Evolutionary conservation across 2,113 vertebrate genomes (phyloP).

Genomic region (Pangasianodon hypophthalmus): DNA sequence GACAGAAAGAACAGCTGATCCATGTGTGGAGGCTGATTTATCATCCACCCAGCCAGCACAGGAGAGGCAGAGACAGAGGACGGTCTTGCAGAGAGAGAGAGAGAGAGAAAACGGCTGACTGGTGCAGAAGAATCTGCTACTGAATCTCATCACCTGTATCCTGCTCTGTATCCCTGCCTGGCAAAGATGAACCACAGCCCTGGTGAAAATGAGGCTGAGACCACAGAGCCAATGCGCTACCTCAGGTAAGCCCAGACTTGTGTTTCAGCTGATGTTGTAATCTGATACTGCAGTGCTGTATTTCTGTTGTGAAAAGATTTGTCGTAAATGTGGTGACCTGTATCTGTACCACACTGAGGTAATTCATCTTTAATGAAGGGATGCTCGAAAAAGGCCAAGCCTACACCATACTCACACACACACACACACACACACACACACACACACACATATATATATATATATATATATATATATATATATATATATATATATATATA

Average conservation of each 20-base stretch:
- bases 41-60: slow-evolving; percentile 62
- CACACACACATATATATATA: too few relatives aligned
- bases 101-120: slow-evolving; percentile 39
- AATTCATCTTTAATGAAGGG: not conserved
- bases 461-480: too few relatives aligned
- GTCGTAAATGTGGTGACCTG: not conserved
- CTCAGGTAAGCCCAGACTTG: slow-evolving; percentile 72
- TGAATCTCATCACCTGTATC: slow-evolving; percentile 49
- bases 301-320: not conserved
- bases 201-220: slow-evolving; percentile 72
- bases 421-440: too few relatives aligned
- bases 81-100: slow-evolving; percentile 33
- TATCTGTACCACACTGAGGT: not conserved
- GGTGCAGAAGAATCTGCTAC: slow-evolving; percentile 22
- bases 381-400: not conserved
- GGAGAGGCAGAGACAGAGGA: slow-evolving; percentile 55
- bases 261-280: too few relatives aligned
- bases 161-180: slow-evolving; percentile 55
- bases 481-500: too few relatives aligned
- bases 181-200: slow-evolving; percentile 79
- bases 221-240: slow-evolving; percentile 75
- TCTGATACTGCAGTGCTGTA: not conserved
- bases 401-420: not conserved
- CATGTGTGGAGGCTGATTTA: slow-evolving; percentile 64
- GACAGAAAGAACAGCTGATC: slow-evolving; percentile 66